A percentile compares a stretch with the other conserved stretches of the same genome.
Conservation (phyloP, 2,113 vertebrate species). For the Cryptotis parvus region DNA sequence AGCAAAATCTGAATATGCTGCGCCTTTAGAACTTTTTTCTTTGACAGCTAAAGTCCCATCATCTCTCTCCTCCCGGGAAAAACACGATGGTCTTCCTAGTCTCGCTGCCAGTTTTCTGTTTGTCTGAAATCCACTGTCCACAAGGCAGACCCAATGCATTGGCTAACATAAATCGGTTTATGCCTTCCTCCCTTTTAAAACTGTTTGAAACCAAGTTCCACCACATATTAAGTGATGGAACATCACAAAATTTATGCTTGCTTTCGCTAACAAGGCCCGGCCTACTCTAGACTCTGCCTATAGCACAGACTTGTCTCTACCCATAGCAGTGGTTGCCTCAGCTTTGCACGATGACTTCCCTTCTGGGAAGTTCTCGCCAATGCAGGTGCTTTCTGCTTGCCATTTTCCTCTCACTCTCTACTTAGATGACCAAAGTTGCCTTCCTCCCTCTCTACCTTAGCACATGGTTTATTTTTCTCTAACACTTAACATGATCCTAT, state of each 20-base stretch:
- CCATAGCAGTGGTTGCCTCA: background rate
- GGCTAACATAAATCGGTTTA: background rate
- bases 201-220: background rate
- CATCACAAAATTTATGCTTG: background rate
- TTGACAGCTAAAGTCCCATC: background rate
- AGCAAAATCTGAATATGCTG: background rate
- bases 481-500: background rate
- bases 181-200: background rate
- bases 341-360: background rate
- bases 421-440: background rate
- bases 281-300: background rate
- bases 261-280: background rate
- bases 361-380: background rate
- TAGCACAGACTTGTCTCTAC: background rate
- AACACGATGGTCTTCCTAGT: background rate
- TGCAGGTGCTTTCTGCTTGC: background rate
- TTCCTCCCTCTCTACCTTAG: background rate
- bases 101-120: background rate
- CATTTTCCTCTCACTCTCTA: background rate
- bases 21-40: background rate
- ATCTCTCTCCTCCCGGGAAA: background rate
- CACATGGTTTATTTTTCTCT: background rate
- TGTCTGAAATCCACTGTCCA: background rate
- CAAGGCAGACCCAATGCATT: background rate
- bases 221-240: background rate